These are phyloP conservation scores for Limnephilus marmoratus DNA, from an alignment of 2,888 invertebrate species.

Conservation along the genomic window DNA sequence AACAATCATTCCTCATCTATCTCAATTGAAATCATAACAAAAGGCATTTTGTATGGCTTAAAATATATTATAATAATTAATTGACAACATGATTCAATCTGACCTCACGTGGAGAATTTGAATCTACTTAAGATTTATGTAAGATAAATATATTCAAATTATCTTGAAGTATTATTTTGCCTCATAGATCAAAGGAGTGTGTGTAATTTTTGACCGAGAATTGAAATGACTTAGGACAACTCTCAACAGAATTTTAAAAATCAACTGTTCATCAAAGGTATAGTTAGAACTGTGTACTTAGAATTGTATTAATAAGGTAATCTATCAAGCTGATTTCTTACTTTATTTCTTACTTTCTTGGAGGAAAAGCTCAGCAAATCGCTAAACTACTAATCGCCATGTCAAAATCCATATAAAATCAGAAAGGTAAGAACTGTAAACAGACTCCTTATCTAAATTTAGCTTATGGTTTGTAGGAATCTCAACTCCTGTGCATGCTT, in stretches of 20 bases:
- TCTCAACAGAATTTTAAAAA: too few relatives aligned
- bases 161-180: not conserved
- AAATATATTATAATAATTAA: not conserved
- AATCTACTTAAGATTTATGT: not conserved
- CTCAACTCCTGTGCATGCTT: too few relatives aligned
- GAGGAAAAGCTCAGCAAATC: too few relatives aligned
- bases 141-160: not conserved
- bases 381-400: too few relatives aligned
- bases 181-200: not conserved
- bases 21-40: not conserved
- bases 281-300: too few relatives aligned
- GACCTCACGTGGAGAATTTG: not conserved
- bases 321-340: not conserved
- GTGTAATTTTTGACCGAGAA: not conserved
- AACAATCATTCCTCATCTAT: not conserved
- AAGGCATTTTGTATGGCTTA: not conserved
- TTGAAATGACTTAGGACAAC: not conserved
- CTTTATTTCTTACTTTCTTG: not conserved
- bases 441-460: too few relatives aligned
- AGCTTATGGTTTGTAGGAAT: too few relatives aligned
- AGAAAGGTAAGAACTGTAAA: too few relatives aligned
- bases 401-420: too few relatives aligned
- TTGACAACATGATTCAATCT: not conserved
- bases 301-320: not conserved
- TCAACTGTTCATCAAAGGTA: too few relatives aligned